Percentiles rank a stretch among this genome's conserved stretches.
Evolutionary conservation across 1,140 invertebrate species (phyloP).

Genomic region (Lasaia peninsularis): DNA sequence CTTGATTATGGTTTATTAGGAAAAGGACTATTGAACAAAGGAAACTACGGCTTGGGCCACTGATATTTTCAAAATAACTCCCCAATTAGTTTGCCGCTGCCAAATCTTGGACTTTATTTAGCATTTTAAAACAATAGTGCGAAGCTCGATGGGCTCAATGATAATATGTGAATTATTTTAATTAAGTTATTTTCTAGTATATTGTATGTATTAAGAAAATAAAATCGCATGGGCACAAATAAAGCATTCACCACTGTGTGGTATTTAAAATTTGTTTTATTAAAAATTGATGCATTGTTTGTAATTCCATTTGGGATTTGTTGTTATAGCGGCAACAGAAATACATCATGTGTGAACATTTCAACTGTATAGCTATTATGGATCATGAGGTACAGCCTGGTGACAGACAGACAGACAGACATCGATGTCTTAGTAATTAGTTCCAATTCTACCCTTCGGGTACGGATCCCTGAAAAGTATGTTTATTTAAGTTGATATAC

Average conservation of each 20-base stretch:
- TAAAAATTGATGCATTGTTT: background rate
- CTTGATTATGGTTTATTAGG: constrained; percentile 19
- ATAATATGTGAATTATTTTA: constrained; percentile 5
- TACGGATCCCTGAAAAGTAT: too few relatives aligned
- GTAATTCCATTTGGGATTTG: too few relatives aligned
- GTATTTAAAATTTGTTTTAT: constrained; percentile 29
- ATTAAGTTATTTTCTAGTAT: constrained; percentile 28
- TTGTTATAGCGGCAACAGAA: too few relatives aligned
- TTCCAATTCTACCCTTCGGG: too few relatives aligned
- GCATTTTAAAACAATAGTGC: background rate
- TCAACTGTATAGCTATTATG: too few relatives aligned
- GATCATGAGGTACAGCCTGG: too few relatives aligned
- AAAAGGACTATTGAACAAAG: constrained; percentile 18
- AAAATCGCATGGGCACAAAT: constrained; percentile 42
- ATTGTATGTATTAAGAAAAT: constrained; percentile 22
- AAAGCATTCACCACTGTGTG: constrained; percentile 62
- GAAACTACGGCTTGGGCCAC: background rate
- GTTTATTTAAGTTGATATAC: too few relatives aligned
- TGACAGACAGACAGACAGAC: too few relatives aligned
- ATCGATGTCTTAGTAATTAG: too few relatives aligned
- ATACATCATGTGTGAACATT: too few relatives aligned
- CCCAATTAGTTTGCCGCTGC: background rate
- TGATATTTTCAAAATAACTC: background rate
- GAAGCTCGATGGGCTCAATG: background rate
- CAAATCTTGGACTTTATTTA: background rate